Evolutionary conservation across 2,113 vertebrate species (phyloP).

Genomic region (Calidris pugnax): DNA sequence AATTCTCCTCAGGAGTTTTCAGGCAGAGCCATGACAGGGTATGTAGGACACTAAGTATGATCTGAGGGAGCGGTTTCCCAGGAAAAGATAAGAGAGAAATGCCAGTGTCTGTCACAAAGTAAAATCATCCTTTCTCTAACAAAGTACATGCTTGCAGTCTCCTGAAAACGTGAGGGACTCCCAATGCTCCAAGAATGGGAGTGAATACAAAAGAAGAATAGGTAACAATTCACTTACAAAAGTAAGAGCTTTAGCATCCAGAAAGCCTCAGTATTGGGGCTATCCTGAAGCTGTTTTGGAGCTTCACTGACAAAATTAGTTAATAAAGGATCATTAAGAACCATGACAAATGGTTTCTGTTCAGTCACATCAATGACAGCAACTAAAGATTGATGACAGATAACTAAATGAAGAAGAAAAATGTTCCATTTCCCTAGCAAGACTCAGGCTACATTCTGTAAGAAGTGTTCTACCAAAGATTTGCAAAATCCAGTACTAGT

Average conservation of each 20-base stretch:
- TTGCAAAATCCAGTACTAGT: neutral
- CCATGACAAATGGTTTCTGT: neutral
- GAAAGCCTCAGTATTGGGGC: neutral
- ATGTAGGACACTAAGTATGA: accelerated
- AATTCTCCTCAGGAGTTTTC: neutral
- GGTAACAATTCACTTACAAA: neutral
- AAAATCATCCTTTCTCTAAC: neutral
- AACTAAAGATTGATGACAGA: neutral
- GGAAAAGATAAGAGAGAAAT: neutral
- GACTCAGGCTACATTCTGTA: neutral
- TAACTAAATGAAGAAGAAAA: neutral
- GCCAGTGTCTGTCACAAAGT: neutral
- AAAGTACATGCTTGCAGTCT: neutral
- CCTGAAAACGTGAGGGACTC: neutral
- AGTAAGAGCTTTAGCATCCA: neutral
- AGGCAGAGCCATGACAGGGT: neutral
- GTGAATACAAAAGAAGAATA: neutral
- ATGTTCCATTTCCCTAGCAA: neutral
- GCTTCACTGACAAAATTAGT: neutral
- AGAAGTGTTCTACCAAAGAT: neutral
- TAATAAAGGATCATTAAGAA: neutral
- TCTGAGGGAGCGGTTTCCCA: neutral
- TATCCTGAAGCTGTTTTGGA: neutral
- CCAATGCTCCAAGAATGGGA: neutral
- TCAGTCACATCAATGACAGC: neutral